Evolutionary conservation across 30 jellyfish, hydroid and myxozoan species (phyloP).

Genomic region (Catostylus mosaicus): DNA sequence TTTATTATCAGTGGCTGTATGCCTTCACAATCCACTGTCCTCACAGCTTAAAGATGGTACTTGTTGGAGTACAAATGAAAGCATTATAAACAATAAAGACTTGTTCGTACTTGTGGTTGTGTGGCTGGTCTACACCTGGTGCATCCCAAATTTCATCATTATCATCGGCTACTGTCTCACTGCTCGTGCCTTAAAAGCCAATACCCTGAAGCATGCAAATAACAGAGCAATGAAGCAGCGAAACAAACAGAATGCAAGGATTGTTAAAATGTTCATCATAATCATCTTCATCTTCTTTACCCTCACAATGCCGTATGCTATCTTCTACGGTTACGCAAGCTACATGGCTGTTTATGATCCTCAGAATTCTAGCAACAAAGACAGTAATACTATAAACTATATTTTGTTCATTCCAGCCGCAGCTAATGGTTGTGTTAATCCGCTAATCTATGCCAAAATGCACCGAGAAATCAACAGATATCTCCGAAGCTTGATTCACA

Average conservation of each 20-base stretch:
- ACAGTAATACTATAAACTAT: background rate
- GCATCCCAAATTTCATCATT: slow-evolving; percentile 25
- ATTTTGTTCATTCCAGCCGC: slow-evolving; percentile 20
- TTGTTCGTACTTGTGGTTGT: background rate
- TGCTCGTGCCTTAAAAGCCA: slow-evolving; percentile 22
- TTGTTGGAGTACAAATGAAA: background rate
- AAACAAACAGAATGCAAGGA: slow-evolving; percentile 21
- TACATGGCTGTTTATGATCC: background rate
- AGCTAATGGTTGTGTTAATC: slow-evolving; percentile 17
- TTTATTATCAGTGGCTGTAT: background rate
- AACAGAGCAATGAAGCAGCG: slow-evolving; percentile 32
- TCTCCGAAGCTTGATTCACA: background rate
- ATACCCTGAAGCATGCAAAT: slow-evolving; percentile 25
- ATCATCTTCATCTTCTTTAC: slow-evolving; percentile 17
- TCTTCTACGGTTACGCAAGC: background rate
- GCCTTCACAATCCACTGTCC: background rate
- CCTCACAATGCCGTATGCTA: slow-evolving; percentile 51
- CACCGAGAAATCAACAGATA: slow-evolving; percentile 21
- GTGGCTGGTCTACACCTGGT: slow-evolving; percentile 2
- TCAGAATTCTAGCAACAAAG: background rate
- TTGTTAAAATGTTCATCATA: slow-evolving; percentile 35
- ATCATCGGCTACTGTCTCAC: slow-evolving; percentile 29
- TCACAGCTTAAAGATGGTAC: background rate
- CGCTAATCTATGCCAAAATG: slow-evolving; percentile 4
- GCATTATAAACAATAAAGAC: background rate